Conservation (phyloP, 2,888 invertebrate genomes). For the Tetheella fluctuosa region DNA sequence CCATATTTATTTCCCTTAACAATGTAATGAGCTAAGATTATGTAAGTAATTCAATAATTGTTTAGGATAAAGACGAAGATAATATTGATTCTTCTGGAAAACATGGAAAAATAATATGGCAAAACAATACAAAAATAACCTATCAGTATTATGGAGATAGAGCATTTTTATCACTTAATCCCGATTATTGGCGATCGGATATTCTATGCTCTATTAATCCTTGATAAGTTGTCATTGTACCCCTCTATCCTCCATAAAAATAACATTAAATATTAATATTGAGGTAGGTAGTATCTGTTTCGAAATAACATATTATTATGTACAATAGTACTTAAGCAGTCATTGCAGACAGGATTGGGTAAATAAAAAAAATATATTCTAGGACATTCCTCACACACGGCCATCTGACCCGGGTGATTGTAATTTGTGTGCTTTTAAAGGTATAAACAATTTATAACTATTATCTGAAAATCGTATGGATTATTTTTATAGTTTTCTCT, state of each 20-base stretch:
- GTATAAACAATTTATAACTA: no score
- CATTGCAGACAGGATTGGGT: no score
- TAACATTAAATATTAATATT: background rate
- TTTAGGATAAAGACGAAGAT: no score
- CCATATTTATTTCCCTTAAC: no score
- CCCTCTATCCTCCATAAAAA: background rate
- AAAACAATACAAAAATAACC: background rate
- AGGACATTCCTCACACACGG: no score
- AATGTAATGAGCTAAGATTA: no score
- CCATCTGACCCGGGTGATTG: no score
- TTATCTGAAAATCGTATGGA: no score
- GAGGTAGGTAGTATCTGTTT: background rate
- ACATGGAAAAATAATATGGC: background rate
- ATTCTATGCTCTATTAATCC: constrained; percentile 10
- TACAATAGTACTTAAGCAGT: background rate
- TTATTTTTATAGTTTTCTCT: no score
- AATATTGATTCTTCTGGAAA: background rate
- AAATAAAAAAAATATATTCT: no score
- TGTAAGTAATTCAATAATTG: no score
- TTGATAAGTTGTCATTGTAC: background rate
- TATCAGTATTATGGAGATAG: background rate
- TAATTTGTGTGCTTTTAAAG: no score
- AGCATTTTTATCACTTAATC: background rate
- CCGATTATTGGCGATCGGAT: background rate
- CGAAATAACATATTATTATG: background rate